These are phyloP conservation scores for Cephalopterus ornatus DNA, from an alignment of 2,113 vertebrate species.

Conservation along the genomic window DNA sequence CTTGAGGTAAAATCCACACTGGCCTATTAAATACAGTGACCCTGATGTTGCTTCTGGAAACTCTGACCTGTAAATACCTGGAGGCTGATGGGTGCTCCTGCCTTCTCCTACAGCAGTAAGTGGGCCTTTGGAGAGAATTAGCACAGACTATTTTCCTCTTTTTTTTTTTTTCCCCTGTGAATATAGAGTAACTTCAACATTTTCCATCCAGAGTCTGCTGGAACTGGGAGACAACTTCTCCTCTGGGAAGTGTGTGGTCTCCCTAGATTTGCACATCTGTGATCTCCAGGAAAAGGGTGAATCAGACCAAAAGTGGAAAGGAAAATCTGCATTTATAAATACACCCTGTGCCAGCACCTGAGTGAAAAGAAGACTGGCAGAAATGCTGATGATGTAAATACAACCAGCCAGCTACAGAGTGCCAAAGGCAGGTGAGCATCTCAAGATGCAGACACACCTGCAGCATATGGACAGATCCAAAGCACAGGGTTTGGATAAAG, in stretches of 20 bases:
- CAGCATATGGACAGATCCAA: not conserved
- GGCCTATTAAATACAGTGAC: not conserved
- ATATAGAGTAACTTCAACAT: not conserved
- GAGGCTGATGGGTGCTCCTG: not conserved
- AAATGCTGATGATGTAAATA: not conserved
- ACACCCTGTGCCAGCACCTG: not conserved
- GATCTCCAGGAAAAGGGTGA: not conserved
- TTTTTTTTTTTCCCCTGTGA: not conserved
- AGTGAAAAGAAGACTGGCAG: not conserved
- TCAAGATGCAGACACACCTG: fast-evolving
- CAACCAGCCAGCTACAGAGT: not conserved
- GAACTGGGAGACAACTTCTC: not conserved
- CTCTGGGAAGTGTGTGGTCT: not conserved
- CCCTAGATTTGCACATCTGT: not conserved
- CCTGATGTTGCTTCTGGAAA: not conserved
- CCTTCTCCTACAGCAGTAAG: not conserved
- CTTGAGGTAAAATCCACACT: not conserved
- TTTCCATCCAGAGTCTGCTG: not conserved
- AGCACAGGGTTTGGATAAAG: not conserved
- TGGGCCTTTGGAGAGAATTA: not conserved
- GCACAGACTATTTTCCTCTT: too few relatives aligned
- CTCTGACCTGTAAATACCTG: not conserved
- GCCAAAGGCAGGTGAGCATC: not conserved
- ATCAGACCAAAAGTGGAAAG: not conserved
- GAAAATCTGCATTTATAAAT: not conserved